These are phyloP conservation scores for Chlamydotis undulata DNA, from an alignment of 2,113 vertebrate species.

Conservation along the genomic window DNA sequence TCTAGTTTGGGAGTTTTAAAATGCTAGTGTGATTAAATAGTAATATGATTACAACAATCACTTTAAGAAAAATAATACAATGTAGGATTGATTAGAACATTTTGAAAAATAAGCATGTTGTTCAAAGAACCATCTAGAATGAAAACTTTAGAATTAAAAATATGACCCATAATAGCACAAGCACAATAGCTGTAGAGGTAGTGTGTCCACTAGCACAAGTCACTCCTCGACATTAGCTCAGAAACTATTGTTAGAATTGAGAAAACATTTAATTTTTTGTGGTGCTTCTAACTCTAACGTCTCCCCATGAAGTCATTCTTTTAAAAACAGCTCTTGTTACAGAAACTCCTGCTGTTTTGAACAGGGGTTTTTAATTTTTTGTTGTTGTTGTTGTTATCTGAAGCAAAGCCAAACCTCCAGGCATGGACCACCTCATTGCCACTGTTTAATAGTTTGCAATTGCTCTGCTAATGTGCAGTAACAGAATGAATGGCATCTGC, in stretches of 20 bases:
- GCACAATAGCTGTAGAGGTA: background rate
- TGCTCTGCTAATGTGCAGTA: background rate
- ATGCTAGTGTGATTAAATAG: constrained; percentile 17
- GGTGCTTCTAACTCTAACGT: background rate
- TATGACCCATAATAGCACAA: background rate
- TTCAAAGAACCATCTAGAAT: background rate
- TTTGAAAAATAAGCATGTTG: background rate
- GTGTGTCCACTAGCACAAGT: background rate
- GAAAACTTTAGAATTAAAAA: background rate
- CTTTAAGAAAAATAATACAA: background rate
- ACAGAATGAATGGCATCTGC: background rate
- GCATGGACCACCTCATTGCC: background rate
- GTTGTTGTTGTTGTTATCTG: background rate
- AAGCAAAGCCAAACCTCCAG: background rate
- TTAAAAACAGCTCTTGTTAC: background rate
- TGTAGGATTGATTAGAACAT: background rate
- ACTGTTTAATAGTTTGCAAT: background rate
- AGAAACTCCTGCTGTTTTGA: background rate
- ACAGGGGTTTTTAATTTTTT: background rate
- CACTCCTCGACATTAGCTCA: background rate
- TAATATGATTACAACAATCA: background rate
- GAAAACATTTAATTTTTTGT: background rate
- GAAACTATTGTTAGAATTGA: background rate
- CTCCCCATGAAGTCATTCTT: background rate
- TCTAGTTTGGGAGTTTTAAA: background rate